phyloP scores from a whole-genome alignment of 1,140 invertebrate species.

The Saxidomus purpurata region DNA sequence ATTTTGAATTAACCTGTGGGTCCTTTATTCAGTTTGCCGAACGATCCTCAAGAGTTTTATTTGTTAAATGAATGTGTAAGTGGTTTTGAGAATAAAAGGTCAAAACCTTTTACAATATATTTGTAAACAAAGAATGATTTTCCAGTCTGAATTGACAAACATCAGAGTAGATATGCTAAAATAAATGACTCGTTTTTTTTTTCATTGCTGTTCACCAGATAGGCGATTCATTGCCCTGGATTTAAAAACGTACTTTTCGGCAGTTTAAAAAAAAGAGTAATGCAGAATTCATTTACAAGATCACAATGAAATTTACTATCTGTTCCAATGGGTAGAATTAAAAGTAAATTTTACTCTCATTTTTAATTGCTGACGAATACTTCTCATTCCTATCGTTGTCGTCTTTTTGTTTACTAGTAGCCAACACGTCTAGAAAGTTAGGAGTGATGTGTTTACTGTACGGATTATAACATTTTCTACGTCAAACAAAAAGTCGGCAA shows the following conservation, averaged over 20 bases:
- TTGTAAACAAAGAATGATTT: slow-evolving; percentile 42
- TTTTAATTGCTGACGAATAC: slow-evolving; percentile 3
- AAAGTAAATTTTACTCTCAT: too few relatives aligned
- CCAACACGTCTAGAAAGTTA: slow-evolving; percentile 31
- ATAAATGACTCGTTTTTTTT: neutral
- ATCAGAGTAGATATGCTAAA: neutral
- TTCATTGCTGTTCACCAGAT: too few relatives aligned
- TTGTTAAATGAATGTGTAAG: slow-evolving; percentile 28
- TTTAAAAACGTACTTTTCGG: too few relatives aligned
- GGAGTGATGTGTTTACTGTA: slow-evolving; percentile 51
- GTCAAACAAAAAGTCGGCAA: slow-evolving; percentile 50
- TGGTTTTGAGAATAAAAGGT: slow-evolving; percentile 14
- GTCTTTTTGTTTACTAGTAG: slow-evolving; percentile 27
- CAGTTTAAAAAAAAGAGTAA: too few relatives aligned
- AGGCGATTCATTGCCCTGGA: too few relatives aligned
- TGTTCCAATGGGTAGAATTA: too few relatives aligned
- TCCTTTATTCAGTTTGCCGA: slow-evolving; percentile 21
- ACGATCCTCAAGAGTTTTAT: slow-evolving; percentile 52
- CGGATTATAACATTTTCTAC: slow-evolving; percentile 54
- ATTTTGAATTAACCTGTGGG: slow-evolving; percentile 31
- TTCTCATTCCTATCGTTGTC: slow-evolving; percentile 40
- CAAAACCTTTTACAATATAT: slow-evolving; percentile 50
- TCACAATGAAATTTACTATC: too few relatives aligned
- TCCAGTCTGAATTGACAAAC: neutral
- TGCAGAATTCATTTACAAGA: too few relatives aligned